phyloP scores from a whole-genome alignment of 2,113 vertebrate species.

The Hyla sarda region DNA sequence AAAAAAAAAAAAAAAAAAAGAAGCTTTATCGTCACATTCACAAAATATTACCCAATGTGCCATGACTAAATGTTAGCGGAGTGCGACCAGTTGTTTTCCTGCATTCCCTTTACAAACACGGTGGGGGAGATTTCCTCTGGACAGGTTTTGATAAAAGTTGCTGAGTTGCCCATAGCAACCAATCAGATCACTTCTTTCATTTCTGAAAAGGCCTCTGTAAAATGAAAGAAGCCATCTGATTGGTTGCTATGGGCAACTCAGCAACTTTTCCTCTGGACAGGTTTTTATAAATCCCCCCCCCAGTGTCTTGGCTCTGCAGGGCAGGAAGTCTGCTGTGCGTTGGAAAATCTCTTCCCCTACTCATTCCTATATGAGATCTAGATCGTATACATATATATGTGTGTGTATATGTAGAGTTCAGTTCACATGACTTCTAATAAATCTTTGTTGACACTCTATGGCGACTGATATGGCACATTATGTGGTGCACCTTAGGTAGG shows the following conservation, averaged over 20 bases:
- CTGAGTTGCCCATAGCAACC: no score
- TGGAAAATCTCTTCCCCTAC: neutral
- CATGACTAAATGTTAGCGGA: neutral
- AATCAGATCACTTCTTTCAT: no score
- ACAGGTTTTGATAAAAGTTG: no score
- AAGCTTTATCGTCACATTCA: neutral
- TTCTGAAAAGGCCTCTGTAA: no score
- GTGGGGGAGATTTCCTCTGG: no score
- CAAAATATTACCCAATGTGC: neutral
- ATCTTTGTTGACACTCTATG: neutral
- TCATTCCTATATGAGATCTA: neutral
- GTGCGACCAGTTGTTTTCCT: constrained; percentile 7
- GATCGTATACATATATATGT: neutral
- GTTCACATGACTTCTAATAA: neutral
- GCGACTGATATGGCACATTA: constrained; percentile 7
- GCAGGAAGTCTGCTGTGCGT: constrained; percentile 12
- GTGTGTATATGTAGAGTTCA: neutral
- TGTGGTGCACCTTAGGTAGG: neutral
- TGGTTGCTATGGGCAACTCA: no score
- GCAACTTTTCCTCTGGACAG: no score
- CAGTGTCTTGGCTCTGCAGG: neutral
- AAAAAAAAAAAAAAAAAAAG: constrained; percentile 20
- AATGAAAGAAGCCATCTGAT: no score
- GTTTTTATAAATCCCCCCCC: no score
- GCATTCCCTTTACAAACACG: constrained; percentile 1